Evolutionary conservation across 2,888 invertebrate genomes (phyloP).

Genomic region (Synanthedon myopaeformis): DNA sequence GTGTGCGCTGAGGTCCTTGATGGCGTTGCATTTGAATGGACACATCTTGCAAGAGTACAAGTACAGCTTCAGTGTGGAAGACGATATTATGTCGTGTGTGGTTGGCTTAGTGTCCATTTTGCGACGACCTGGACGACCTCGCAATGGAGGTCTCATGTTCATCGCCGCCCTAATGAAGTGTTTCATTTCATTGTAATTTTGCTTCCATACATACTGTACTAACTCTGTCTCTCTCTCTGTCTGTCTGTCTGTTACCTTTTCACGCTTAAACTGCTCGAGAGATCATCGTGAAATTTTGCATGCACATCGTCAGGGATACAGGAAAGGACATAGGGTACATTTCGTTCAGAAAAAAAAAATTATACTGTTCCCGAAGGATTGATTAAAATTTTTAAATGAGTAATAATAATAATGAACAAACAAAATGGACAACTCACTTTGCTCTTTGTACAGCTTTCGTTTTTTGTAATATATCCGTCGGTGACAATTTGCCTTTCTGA

Average conservation of each 20-base stretch:
- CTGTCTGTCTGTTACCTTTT: too few relatives aligned
- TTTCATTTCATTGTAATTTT: too few relatives aligned
- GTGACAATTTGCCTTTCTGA: conserved; percentile 10
- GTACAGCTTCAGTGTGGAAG: conserved; percentile 57
- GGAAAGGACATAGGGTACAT: too few relatives aligned
- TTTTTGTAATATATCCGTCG: conserved; percentile 39
- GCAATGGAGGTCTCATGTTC: neutral
- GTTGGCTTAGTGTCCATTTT: conserved; percentile 29
- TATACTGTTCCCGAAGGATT: too few relatives aligned
- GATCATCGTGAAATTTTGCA: too few relatives aligned
- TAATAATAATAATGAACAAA: neutral
- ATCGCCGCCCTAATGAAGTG: too few relatives aligned
- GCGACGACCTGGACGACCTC: conserved; percentile 26
- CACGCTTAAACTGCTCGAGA: too few relatives aligned
- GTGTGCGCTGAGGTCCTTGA: conserved; percentile 54
- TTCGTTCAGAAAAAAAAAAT: too few relatives aligned
- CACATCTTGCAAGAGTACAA: conserved; percentile 58
- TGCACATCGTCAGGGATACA: too few relatives aligned
- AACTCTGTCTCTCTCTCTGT: too few relatives aligned
- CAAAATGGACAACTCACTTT: conserved; percentile 24
- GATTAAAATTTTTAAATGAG: too few relatives aligned
- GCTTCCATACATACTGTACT: too few relatives aligned
- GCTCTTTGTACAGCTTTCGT: conserved; percentile 44
- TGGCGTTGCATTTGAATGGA: conserved; percentile 55
- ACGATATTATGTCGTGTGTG: conserved; percentile 39